phyloP scores from a whole-genome alignment of 2,888 invertebrate genomes.

The Pardosa pseudoannulata region DNA sequence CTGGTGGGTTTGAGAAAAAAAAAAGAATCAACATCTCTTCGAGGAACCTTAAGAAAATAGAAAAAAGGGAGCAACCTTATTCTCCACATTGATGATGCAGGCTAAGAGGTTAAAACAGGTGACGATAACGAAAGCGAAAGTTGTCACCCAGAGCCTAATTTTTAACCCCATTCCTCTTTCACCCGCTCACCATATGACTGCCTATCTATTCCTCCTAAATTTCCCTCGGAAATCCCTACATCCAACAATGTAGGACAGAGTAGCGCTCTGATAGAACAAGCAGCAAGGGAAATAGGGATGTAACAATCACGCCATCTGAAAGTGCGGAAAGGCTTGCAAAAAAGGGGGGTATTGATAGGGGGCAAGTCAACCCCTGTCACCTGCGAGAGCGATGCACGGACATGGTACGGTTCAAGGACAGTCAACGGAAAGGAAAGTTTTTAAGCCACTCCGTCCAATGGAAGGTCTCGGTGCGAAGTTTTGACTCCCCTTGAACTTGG shows the following conservation, averaged over 20 bases:
- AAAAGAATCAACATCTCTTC: too few relatives aligned
- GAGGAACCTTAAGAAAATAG: too few relatives aligned
- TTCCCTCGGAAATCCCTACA: constrained; percentile 25
- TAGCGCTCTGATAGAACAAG: not conserved
- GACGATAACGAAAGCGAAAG: constrained; percentile 11
- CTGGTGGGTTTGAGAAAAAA: too few relatives aligned
- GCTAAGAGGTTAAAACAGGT: not conserved
- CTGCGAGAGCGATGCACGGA: constrained; percentile 27
- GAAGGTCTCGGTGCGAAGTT: constrained; percentile 13
- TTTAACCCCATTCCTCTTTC: constrained; percentile 9
- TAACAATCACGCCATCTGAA: constrained; percentile 39
- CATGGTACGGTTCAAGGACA: constrained; percentile 53
- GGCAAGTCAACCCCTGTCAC: constrained; percentile 24
- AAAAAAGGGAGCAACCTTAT: too few relatives aligned
- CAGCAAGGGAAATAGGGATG: constrained; percentile 2
- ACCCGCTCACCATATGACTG: not conserved
- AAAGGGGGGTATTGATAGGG: not conserved
- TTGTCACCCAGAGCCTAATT: not conserved
- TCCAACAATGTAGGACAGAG: constrained; percentile 24
- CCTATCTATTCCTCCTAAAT: not conserved
- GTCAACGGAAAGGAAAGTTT: constrained; percentile 54
- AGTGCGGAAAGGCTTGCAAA: constrained; percentile 34
- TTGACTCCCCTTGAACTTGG: constrained; percentile 61
- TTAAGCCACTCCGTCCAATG: constrained; percentile 29
- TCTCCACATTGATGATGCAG: not conserved